A percentile compares a stretch with the other conserved stretches of the same genome.
Conservation (phyloP, 35 echinoderm and acorn worm species). For the Apostichopus californicus region DNA sequence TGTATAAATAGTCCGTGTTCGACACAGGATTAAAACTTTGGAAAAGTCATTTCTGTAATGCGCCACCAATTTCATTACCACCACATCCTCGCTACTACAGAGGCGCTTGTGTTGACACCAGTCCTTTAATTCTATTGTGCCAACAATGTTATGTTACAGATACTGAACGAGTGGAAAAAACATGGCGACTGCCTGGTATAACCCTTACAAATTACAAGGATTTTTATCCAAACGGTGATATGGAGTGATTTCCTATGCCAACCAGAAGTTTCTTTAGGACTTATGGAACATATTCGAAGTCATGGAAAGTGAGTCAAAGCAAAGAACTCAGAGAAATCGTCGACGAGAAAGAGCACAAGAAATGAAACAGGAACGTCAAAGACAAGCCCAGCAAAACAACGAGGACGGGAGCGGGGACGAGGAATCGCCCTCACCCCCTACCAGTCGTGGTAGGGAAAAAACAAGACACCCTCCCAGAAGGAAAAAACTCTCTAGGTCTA, state of each 20-base stretch:
- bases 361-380: conserved; percentile 59
- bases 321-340: conserved; percentile 62
- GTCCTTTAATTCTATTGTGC: conserved; percentile 48
- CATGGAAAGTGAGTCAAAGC: conserved; percentile 62
- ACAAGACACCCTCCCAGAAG: conserved; percentile 37
- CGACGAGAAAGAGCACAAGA: conserved; percentile 58
- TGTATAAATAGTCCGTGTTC: no score
- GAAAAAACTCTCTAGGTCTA: conserved; percentile 40
- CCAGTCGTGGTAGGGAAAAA: conserved; percentile 40
- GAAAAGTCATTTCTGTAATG: background rate
- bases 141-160: conserved; percentile 16
- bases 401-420: conserved; percentile 55
- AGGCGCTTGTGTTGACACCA: background rate
- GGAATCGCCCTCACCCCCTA: conserved; percentile 29
- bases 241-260: conserved; percentile 7
- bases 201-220: background rate
- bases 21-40: no score
- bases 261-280: conserved; percentile 29
- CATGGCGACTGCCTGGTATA: conserved; percentile 28
- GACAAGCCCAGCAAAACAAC: conserved; percentile 58
- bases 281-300: conserved; percentile 41
- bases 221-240: conserved; percentile 32
- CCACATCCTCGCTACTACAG: background rate
- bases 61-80: background rate
- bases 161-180: conserved; percentile 28